Evolutionary conservation across 1,140 invertebrate genomes (phyloP).

Genomic region (Penaeus vannamei): DNA sequence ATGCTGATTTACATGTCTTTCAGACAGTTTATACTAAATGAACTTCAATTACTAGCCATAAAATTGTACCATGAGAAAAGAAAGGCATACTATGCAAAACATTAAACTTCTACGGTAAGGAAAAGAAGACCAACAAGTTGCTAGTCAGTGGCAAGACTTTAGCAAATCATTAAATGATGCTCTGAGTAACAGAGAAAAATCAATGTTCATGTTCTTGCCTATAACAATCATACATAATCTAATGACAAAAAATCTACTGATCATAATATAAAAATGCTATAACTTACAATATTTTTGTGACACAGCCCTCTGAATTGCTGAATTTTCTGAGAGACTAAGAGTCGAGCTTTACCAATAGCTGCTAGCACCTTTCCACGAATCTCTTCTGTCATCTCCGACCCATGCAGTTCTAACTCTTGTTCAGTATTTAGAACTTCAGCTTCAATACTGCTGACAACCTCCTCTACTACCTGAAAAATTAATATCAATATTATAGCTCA

Average conservation of each 20-base stretch:
- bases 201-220: too few species aligned
- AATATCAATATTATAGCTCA: background rate
- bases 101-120: background rate
- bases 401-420: slow-evolving; percentile 76
- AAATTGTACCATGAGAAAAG: slow-evolving; percentile 41
- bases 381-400: slow-evolving; percentile 80
- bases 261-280: background rate
- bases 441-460: slow-evolving; percentile 81
- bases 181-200: too few species aligned
- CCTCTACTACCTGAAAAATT: slow-evolving; percentile 77
- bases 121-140: slow-evolving; percentile 7
- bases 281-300: slow-evolving; percentile 84
- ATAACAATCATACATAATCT: too few species aligned
- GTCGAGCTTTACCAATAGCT: slow-evolving; percentile 90
- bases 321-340: slow-evolving; percentile 93
- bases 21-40: too few species aligned
- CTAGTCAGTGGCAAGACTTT: slow-evolving; percentile 21
- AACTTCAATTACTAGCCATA: too few species aligned
- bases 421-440: slow-evolving; percentile 80
- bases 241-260: background rate
- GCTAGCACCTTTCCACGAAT: slow-evolving; percentile 86
- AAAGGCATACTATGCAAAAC: slow-evolving; percentile 43
- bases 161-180: background rate
- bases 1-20: too few species aligned
- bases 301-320: slow-evolving; percentile 93